Percentiles rank a stretch among this genome's conserved stretches.
Evolutionary conservation across 1,140 invertebrate species (phyloP).

Genomic region (Philotrypesis tridentata): DNA sequence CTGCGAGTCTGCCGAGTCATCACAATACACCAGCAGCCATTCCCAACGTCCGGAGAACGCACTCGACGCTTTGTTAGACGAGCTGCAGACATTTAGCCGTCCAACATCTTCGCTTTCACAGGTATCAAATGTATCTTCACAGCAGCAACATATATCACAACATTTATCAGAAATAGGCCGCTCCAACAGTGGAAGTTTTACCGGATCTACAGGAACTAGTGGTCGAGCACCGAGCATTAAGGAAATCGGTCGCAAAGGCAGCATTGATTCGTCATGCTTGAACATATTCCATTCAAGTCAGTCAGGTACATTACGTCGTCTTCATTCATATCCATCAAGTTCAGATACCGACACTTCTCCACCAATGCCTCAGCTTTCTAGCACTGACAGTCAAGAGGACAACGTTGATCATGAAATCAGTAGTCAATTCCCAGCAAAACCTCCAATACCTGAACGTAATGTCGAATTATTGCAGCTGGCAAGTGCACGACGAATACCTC

Average conservation of each 20-base stretch:
- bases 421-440: constrained; percentile 65
- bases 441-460: constrained; percentile 83
- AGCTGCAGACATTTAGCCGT: constrained; percentile 89
- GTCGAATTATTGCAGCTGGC: constrained; percentile 79
- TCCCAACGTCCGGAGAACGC: constrained; percentile 89
- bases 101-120: constrained; percentile 73
- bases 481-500: constrained; percentile 83
- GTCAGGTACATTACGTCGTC: constrained; percentile 76
- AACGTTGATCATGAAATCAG: constrained; percentile 20
- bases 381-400: not conserved
- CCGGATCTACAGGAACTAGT: not conserved
- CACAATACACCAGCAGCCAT: constrained; percentile 67
- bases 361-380: constrained; percentile 69
- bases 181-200: not conserved
- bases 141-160: constrained; percentile 41
- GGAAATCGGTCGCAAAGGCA: constrained; percentile 75
- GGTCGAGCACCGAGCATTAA: constrained; percentile 68
- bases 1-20: constrained; percentile 75
- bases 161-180: not conserved
- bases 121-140: constrained; percentile 52
- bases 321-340: constrained; percentile 84
- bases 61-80: constrained; percentile 95
- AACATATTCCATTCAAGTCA: constrained; percentile 61
- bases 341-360: constrained; percentile 83
- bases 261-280: constrained; percentile 72